Conservation (phyloP, 2,797 vertebrate species). For the Ptychadena robeensis region DNA sequence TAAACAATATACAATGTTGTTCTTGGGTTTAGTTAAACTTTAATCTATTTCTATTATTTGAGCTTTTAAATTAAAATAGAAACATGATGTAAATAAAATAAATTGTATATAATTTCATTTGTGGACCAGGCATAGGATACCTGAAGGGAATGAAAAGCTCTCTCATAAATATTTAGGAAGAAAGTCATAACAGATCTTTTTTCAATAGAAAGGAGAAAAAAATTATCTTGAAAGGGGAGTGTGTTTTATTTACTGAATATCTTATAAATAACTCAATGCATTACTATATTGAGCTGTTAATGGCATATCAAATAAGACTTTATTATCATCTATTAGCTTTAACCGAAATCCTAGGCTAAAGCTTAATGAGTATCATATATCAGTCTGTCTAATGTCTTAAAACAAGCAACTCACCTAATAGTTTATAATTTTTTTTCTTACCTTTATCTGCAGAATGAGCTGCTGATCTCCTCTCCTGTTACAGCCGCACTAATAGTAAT, state of each 20-base stretch:
- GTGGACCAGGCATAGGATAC: neutral
- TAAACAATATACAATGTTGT: no score
- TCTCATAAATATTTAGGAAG: neutral
- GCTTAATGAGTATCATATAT: conserved; percentile 85
- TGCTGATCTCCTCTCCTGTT: conserved; percentile 79
- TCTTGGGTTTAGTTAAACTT: no score
- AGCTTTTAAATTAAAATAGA: neutral
- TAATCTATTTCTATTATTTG: no score
- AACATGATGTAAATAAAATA: neutral
- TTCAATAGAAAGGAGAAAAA: neutral
- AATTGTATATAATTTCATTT: neutral
- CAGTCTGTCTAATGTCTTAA: conserved; percentile 81
- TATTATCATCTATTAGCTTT: conserved; percentile 85
- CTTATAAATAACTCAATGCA: conserved; percentile 77
- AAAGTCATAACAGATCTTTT: neutral
- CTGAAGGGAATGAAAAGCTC: neutral
- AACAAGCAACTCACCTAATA: conserved; percentile 79
- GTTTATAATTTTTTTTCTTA: conserved; percentile 75
- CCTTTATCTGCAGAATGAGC: conserved; percentile 83
- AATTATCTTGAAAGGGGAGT: neutral
- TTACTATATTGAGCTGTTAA: conserved; percentile 84
- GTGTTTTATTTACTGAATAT: conserved; percentile 75
- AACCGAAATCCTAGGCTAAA: conserved; percentile 79
- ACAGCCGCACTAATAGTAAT: conserved; percentile 85
- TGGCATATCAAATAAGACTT: conserved; percentile 85